A percentile compares a stretch with the other conserved stretches of the same genome.
Evolutionary conservation across 2,888 invertebrate genomes (phyloP).

Genomic region (Drosophila quasianomalipes): DNA sequence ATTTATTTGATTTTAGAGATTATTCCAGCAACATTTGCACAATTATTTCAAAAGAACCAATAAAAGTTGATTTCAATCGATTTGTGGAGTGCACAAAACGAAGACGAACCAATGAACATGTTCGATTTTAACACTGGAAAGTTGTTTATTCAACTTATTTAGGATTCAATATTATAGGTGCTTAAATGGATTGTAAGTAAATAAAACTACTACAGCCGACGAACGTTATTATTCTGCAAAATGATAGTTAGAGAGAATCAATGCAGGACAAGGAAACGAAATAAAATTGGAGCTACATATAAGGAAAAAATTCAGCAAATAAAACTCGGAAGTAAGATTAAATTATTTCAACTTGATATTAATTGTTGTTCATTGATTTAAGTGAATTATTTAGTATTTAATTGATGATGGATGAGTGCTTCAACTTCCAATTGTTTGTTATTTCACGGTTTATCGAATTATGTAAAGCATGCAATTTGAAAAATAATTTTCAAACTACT

Average conservation of each 20-base stretch:
- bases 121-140: background rate
- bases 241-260: background rate
- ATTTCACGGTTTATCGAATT: background rate
- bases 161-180: background rate
- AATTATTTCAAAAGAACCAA: conserved; percentile 3
- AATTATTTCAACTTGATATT: background rate
- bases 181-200: background rate
- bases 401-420: background rate
- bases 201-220: background rate
- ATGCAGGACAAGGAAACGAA: background rate
- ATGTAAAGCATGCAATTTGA: background rate
- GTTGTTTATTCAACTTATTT: background rate
- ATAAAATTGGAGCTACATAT: background rate
- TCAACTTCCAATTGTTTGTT: conserved; percentile 1
- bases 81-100: background rate
- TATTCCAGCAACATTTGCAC: background rate
- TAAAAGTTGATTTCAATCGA: background rate
- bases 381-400: background rate
- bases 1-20: conserved; percentile 49
- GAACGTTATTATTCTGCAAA: background rate
- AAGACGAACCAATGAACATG: background rate
- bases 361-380: background rate
- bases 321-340: background rate
- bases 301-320: background rate
- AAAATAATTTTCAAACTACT: conserved; percentile 11